These are phyloP conservation scores for Fukomys damarensis DNA, from an alignment of 2,113 vertebrate genomes.

Conservation along the genomic window DNA sequence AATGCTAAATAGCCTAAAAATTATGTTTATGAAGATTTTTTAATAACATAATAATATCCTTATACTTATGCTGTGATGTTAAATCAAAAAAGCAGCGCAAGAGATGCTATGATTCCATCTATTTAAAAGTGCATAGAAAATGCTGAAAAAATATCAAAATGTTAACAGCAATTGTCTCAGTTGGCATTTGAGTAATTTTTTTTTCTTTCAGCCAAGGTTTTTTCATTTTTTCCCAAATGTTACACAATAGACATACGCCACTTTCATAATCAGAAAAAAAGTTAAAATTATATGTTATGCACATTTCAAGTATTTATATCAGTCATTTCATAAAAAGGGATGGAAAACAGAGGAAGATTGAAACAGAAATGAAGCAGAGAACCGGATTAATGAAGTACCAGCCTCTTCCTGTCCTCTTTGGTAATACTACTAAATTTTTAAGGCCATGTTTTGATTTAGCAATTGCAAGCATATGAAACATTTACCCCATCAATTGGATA, in stretches of 20 bases:
- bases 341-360: not conserved
- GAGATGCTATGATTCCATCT: conserved; percentile 30
- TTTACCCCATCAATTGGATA: conserved; percentile 50
- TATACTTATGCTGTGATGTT: conserved; percentile 44
- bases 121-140: conserved; percentile 43
- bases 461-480: conserved; percentile 58
- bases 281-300: not conserved
- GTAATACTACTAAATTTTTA: conserved; percentile 43
- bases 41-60: conserved; percentile 63
- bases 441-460: conserved; percentile 52
- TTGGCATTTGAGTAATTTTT: conserved; percentile 38
- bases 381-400: not conserved
- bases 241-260: not conserved
- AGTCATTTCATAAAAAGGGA: not conserved
- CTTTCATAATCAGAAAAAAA: conserved; percentile 30
- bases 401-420: not conserved
- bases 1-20: conserved; percentile 74
- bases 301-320: not conserved
- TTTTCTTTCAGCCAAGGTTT: conserved; percentile 2
- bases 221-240: conserved; percentile 22
- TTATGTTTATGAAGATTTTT: conserved; percentile 71
- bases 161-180: conserved; percentile 49
- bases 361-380: not conserved
- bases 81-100: conserved; percentile 51
- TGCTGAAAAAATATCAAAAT: conserved; percentile 51